Evolutionary conservation across 1,140 invertebrate genomes (phyloP).

Genomic region (Myzus persicae): DNA sequence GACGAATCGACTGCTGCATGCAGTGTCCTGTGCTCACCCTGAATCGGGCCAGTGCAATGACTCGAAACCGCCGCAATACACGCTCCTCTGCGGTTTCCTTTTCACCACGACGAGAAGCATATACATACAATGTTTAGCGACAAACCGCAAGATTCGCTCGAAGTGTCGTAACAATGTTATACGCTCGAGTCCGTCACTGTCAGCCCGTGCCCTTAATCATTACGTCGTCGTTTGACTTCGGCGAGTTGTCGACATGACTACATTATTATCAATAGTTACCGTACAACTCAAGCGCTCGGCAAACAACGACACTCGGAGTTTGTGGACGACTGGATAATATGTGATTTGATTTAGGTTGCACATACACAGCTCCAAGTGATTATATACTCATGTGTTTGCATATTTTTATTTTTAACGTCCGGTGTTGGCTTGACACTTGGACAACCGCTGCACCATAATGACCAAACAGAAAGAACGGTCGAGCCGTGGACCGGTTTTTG

Average conservation of each 20-base stretch:
- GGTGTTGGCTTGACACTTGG: background rate
- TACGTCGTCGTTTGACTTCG: background rate
- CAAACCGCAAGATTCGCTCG: background rate
- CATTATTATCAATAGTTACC: background rate
- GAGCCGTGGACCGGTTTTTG: background rate
- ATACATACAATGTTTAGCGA: background rate
- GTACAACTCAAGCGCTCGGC: too few relatives aligned
- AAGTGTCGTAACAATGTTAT: background rate
- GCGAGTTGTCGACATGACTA: background rate
- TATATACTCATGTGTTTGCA: background rate
- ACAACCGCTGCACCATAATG: background rate
- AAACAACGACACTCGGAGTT: background rate
- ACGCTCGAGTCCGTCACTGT: background rate
- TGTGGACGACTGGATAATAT: too few relatives aligned
- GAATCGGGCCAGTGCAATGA: constrained; percentile 32
- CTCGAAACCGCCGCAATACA: background rate
- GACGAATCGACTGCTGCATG: background rate
- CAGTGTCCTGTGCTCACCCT: constrained; percentile 22
- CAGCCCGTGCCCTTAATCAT: background rate
- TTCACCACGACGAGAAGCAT: background rate
- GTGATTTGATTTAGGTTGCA: background rate
- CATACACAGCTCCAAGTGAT: background rate
- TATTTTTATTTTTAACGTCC: background rate
- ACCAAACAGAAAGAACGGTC: background rate
- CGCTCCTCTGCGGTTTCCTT: background rate